phyloP scores from a whole-genome alignment of 2,113 vertebrate species.

The Pseudopipra pipra region DNA sequence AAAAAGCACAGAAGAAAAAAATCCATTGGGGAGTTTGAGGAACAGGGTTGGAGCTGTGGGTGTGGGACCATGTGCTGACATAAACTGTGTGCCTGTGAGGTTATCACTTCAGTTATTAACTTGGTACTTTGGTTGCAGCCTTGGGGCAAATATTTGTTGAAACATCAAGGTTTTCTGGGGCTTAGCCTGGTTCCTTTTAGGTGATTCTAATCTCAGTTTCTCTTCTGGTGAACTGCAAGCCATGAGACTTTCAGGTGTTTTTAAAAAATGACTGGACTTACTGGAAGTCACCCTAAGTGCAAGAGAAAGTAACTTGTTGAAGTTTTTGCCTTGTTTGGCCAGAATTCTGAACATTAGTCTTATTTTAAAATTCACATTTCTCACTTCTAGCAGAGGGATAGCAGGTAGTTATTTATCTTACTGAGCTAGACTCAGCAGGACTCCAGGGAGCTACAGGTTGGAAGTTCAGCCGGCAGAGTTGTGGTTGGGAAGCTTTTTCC shows the following conservation, averaged over 20 bases:
- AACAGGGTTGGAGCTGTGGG: background rate
- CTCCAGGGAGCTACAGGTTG: background rate
- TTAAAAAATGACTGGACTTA: background rate
- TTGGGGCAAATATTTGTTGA: background rate
- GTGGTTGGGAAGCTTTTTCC: background rate
- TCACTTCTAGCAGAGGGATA: background rate
- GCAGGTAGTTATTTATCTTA: background rate
- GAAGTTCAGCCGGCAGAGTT: background rate
- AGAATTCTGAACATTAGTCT: background rate
- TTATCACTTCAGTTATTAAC: background rate
- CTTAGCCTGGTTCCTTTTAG: background rate
- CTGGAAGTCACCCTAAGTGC: background rate
- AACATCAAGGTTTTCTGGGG: background rate
- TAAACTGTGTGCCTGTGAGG: background rate
- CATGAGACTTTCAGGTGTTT: background rate
- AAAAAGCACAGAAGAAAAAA: background rate
- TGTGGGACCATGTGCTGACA: background rate
- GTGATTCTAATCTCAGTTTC: background rate
- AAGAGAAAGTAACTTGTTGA: background rate
- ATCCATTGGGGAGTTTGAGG: background rate
- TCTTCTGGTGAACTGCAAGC: background rate
- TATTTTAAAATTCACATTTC: background rate
- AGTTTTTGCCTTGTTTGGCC: background rate
- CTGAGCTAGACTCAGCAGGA: background rate
- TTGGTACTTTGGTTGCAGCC: background rate